phyloP scores from a whole-genome alignment of 2,888 invertebrate genomes.

The Chymomyza amoena region DNA sequence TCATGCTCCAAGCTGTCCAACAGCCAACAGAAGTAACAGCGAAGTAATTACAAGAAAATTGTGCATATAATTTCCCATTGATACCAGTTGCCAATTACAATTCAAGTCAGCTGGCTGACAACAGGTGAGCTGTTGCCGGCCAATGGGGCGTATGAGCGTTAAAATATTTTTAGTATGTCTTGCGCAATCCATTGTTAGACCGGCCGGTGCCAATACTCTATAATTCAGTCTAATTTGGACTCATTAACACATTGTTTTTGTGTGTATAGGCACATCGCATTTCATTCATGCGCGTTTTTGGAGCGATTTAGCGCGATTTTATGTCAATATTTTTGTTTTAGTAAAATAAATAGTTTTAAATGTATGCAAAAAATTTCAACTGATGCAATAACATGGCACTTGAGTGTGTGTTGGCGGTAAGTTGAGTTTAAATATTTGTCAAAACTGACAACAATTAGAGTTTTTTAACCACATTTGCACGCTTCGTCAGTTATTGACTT shows the following conservation, averaged over 20 bases:
- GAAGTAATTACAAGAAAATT: constrained; percentile 64
- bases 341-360: constrained; percentile 41
- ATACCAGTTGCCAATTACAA: constrained; percentile 36
- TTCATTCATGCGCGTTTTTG: constrained; percentile 12
- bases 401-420: not conserved
- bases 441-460: constrained; percentile 14
- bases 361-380: constrained; percentile 25
- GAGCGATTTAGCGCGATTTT: constrained; percentile 11
- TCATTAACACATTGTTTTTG: not conserved
- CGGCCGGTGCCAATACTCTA: not conserved
- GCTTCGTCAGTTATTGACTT: constrained; percentile 41
- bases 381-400: constrained; percentile 59
- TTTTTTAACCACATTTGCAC: constrained; percentile 46
- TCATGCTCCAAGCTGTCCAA: constrained; percentile 60
- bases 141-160: constrained; percentile 46
- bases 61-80: constrained; percentile 50
- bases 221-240: not conserved
- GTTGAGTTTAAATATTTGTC: not conserved
- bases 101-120: constrained; percentile 10
- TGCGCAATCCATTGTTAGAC: constrained; percentile 17
- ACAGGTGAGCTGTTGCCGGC: constrained; percentile 18
- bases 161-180: not conserved
- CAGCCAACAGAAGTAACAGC: not conserved
- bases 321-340: constrained; percentile 67
- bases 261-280: constrained; percentile 19